Percentiles rank a stretch among this genome's conserved stretches.
phyloP scores from a whole-genome alignment of 1,140 invertebrate species.

The Bombyx mori region ASM3026992v2 NC_085131.1:10390501-10391000 shows the following conservation, averaged over 20 bases:
- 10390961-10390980: neutral
- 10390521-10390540: too few species aligned
- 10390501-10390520: too few species aligned
- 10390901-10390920: neutral
- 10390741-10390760: too few species aligned
- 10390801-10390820: neutral
- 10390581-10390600: too few species aligned
- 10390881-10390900: neutral
- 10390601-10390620: too few species aligned
- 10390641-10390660: too few species aligned
- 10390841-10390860: neutral
- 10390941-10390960: neutral
- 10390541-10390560: too few species aligned
- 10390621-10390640: too few species aligned
- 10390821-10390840: neutral
- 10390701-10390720: too few species aligned
- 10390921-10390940: neutral
- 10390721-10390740: too few species aligned
- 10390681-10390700: neutral
- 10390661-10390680: neutral
- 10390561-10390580: too few species aligned
- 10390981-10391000: constrained; percentile 1
- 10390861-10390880: neutral
- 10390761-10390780: too few species aligned
- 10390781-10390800: neutral